Conservation (phyloP, 2,113 vertebrate genomes). For the Cyprichromis sp. region DNA sequence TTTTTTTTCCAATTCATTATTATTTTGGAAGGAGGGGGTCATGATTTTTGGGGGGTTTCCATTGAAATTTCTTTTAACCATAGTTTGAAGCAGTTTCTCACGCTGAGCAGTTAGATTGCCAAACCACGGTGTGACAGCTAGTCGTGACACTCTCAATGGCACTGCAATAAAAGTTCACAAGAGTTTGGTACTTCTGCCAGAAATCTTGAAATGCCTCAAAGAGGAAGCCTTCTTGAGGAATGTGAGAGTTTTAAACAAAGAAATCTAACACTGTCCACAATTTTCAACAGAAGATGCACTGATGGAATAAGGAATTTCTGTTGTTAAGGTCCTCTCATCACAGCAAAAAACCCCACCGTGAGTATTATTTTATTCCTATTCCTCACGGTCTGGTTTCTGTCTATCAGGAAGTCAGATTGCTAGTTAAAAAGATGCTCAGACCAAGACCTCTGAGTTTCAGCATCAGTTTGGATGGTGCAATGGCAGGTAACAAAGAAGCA, state of each 20-base stretch:
- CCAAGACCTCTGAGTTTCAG: background rate
- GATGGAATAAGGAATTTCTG: background rate
- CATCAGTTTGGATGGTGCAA: background rate
- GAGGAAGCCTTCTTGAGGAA: background rate
- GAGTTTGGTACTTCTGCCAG: background rate
- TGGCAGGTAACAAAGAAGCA: background rate
- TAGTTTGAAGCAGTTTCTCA: background rate
- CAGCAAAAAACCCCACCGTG: accelerated
- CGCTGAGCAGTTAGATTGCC: background rate
- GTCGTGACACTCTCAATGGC: background rate
- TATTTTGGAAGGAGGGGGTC: background rate
- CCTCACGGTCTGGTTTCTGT: background rate
- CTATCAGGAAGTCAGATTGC: background rate
- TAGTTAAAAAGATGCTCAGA: background rate
- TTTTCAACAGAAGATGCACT: background rate
- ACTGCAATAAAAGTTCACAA: background rate
- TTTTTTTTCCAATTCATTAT: background rate
- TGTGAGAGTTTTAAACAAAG: background rate
- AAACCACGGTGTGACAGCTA: background rate
- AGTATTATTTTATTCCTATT: background rate
- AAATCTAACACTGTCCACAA: background rate
- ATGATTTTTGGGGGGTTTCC: background rate
- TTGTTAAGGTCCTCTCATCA: accelerated
- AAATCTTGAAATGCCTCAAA: background rate
- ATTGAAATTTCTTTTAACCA: accelerated